phyloP scores from a whole-genome alignment of 37 sponge, comb jelly and placozoan species.

The Axinella damicornis region DNA sequence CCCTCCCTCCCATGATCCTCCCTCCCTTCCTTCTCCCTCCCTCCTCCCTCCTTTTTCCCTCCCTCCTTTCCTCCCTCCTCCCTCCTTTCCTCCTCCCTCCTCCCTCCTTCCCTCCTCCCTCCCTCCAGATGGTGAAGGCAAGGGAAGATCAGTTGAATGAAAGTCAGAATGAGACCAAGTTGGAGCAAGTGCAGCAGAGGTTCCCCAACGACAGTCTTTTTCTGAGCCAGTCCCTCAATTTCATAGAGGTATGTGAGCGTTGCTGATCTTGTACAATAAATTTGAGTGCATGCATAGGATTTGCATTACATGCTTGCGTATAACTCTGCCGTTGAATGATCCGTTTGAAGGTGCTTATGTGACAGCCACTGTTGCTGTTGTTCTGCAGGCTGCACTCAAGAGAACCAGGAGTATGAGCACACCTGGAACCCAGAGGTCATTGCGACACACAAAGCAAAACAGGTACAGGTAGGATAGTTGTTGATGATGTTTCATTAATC shows the following conservation, averaged over 20 bases:
- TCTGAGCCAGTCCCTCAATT: slow-evolving; percentile 48
- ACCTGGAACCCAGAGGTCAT: background rate
- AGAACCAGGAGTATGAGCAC: background rate
- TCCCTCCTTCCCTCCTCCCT: background rate
- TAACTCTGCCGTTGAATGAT: too few relatives aligned
- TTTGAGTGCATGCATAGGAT: background rate
- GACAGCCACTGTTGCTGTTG: too few relatives aligned
- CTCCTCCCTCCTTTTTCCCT: too few relatives aligned
- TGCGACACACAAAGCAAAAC: background rate
- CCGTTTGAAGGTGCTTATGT: background rate
- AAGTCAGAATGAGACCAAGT: slow-evolving; percentile 66
- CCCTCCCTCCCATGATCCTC: too few relatives aligned
- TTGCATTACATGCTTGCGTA: background rate
- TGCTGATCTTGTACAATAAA: background rate
- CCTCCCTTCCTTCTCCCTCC: too few relatives aligned
- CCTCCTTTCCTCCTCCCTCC: too few relatives aligned
- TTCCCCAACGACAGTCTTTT: slow-evolving; percentile 61
- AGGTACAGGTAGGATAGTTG: too few relatives aligned
- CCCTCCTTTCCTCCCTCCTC: too few relatives aligned
- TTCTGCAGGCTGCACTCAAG: background rate
- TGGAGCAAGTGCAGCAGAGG: slow-evolving; percentile 63
- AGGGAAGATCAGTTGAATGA: slow-evolving; percentile 50
- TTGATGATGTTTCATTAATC: too few relatives aligned
- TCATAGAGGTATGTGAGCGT: slow-evolving; percentile 41
- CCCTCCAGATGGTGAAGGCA: slow-evolving; percentile 56